Percentiles rank a stretch among this genome's conserved stretches.
These are phyloP conservation scores for Rhinogobio ventralis DNA, from an alignment of 2,797 vertebrate genomes.

Conservation along the genomic window DNA sequence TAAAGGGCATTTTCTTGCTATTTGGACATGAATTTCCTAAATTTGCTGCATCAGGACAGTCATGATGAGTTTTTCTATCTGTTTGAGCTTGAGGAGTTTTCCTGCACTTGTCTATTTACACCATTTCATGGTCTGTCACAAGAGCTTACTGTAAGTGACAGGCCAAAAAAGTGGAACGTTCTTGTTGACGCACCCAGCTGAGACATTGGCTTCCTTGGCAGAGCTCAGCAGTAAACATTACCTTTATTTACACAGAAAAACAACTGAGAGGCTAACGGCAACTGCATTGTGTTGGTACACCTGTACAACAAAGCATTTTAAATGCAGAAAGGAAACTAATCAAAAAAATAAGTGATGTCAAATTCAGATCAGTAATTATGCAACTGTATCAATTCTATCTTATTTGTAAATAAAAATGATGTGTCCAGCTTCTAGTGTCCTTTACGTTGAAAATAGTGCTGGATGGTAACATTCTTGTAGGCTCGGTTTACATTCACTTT, in stretches of 20 bases:
- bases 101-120: slow-evolving; percentile 29
- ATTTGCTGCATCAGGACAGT: slow-evolving; percentile 7
- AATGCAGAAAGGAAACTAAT: background rate
- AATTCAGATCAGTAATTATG: background rate
- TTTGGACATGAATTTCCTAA: background rate
- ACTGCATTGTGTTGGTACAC: background rate
- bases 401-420: background rate
- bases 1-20: background rate
- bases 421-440: background rate
- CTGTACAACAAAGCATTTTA: background rate
- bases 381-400: background rate
- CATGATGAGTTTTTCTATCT: background rate
- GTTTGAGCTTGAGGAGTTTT: slow-evolving; percentile 21
- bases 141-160: slow-evolving; percentile 47
- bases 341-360: background rate
- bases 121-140: slow-evolving; percentile 47
- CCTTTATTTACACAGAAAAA: slow-evolving; percentile 7
- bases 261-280: background rate
- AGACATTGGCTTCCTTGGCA: slow-evolving; percentile 9
- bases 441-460: background rate
- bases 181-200: slow-evolving; percentile 36
- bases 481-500: background rate
- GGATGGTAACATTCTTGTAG: background rate
- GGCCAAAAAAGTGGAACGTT: slow-evolving; percentile 21
- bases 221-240: background rate